phyloP scores from a whole-genome alignment of 2,888 invertebrate species.

The Parnassius smintheus region DNA sequence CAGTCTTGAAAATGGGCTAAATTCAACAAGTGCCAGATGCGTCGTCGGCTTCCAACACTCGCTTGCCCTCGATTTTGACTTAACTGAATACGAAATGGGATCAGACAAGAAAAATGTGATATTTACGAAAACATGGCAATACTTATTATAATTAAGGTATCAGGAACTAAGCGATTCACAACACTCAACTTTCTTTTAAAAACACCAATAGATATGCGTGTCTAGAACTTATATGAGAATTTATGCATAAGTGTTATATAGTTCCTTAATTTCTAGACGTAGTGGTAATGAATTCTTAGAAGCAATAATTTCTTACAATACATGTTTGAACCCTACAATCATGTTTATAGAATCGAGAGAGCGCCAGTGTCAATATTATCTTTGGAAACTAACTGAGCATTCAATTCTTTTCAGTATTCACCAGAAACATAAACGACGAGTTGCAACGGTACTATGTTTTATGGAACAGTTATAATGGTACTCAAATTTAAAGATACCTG shows the following conservation, averaged over 20 bases:
- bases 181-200: no score
- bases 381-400: conserved; percentile 28
- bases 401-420: conserved; percentile 14
- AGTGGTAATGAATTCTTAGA: conserved; percentile 20
- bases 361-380: conserved; percentile 39
- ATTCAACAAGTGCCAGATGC: background rate
- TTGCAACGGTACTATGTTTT: conserved; percentile 1
- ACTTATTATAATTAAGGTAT: conserved; percentile 1
- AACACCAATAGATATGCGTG: no score
- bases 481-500: no score
- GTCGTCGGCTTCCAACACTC: background rate
- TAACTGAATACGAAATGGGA: no score
- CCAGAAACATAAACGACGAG: conserved; percentile 9
- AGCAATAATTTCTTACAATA: conserved; percentile 25
- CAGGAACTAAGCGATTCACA: conserved; percentile 17
- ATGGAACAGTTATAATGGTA: no score
- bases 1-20: background rate
- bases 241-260: no score
- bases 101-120: no score
- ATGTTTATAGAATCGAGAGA: conserved; percentile 37
- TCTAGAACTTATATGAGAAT: no score
- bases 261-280: no score
- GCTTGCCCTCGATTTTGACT: no score
- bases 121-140: background rate
- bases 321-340: conserved; percentile 31